A percentile compares a stretch with the other conserved stretches of the same genome.
phyloP scores from a whole-genome alignment of 2,888 invertebrate species.

The Junonia oenone region DNA sequence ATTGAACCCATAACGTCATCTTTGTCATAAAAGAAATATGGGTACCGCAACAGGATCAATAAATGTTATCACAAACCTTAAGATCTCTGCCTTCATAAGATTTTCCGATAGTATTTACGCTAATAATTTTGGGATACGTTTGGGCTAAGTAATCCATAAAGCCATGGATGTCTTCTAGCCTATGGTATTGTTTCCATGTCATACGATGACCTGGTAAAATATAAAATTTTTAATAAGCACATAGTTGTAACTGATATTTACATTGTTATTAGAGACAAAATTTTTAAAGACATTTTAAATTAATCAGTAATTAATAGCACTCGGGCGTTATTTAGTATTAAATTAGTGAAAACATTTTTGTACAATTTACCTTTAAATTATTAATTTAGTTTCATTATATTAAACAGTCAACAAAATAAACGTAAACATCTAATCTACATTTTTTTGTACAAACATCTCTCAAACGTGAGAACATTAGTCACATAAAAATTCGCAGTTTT shows the following conservation, averaged over 20 bases:
- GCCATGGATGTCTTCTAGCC: constrained; percentile 85
- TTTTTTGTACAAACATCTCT: too few relatives aligned
- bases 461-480: constrained; percentile 17
- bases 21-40: too few relatives aligned
- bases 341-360: background rate
- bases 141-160: constrained; percentile 88
- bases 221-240: constrained; percentile 25
- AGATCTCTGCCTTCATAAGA: constrained; percentile 87
- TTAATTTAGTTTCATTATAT: too few relatives aligned
- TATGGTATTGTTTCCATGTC: constrained; percentile 91
- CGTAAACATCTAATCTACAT: too few relatives aligned
- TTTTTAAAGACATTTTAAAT: background rate
- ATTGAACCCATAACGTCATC: too few relatives aligned
- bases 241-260: background rate
- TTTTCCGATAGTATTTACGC: constrained; percentile 86
- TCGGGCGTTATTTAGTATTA: background rate
- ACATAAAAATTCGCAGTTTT: background rate
- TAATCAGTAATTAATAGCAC: background rate
- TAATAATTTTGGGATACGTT: constrained; percentile 86
- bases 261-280: background rate
- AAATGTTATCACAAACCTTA: constrained; percentile 68
- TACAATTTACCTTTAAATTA: too few relatives aligned
- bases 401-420: too few relatives aligned
- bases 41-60: background rate
- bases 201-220: constrained; percentile 69